A percentile compares a stretch with the other conserved stretches of the same genome.
Conservation (phyloP, 2,888 invertebrate genomes). For the Euspilapteryx auroguttella region DNA sequence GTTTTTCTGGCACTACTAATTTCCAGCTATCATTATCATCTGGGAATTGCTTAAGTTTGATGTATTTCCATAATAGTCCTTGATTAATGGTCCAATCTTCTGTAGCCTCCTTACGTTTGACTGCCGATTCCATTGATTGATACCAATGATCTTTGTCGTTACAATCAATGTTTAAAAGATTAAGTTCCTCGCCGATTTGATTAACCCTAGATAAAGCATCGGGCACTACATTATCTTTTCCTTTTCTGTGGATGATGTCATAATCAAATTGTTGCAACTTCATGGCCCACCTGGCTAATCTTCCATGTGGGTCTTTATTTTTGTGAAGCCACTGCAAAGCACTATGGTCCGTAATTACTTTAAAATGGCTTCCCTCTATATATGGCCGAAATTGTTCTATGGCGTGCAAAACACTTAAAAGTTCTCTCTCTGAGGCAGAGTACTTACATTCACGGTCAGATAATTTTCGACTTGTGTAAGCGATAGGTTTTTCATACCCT, state of each 20-base stretch:
- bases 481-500: neutral
- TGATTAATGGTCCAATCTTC: slow-evolving; percentile 1
- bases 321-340: slow-evolving; percentile 7
- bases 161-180: neutral
- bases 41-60: slow-evolving; percentile 6
- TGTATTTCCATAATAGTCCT: slow-evolving; percentile 4
- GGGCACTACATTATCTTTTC: slow-evolving; percentile 7
- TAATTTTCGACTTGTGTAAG: neutral
- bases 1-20: slow-evolving; percentile 4
- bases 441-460: neutral
- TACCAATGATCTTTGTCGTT: slow-evolving; percentile 2
- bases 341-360: slow-evolving; percentile 6
- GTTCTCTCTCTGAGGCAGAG: slow-evolving; percentile 12
- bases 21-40: slow-evolving; percentile 6
- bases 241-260: slow-evolving; percentile 6
- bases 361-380: slow-evolving; percentile 6
- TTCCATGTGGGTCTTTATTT: slow-evolving; percentile 8
- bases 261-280: slow-evolving; percentile 8
- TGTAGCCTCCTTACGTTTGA: neutral
- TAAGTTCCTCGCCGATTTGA: neutral
- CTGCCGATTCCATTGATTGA: neutral
- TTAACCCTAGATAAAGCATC: slow-evolving; percentile 1
- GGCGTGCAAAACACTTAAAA: slow-evolving; percentile 11
- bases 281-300: slow-evolving; percentile 8
- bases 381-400: slow-evolving; percentile 10